These are phyloP conservation scores for Asobara japonica DNA, from an alignment of 1,140 invertebrate species.

Conservation along the genomic window DNA sequence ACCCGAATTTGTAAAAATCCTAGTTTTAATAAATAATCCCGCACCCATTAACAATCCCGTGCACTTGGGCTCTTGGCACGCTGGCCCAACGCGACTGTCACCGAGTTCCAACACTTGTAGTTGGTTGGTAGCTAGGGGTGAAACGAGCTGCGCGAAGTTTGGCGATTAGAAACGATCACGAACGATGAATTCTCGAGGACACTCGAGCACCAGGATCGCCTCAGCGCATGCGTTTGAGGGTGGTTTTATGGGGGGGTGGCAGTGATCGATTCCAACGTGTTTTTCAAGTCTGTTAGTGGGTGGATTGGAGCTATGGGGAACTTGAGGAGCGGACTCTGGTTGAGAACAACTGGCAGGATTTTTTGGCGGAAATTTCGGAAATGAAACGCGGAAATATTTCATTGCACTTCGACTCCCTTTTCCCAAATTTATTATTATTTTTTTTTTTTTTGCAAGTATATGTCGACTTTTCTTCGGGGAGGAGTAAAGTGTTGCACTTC, in stretches of 20 bases:
- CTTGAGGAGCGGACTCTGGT: background rate
- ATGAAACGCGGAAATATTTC: too few relatives aligned
- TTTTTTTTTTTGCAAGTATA: too few relatives aligned
- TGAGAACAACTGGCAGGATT: background rate
- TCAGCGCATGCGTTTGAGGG: background rate
- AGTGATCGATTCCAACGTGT: background rate
- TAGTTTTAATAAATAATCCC: too few relatives aligned
- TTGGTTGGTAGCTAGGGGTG: background rate
- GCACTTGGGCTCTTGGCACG: background rate
- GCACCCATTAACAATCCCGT: background rate
- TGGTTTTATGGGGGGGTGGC: background rate
- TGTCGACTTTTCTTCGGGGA: too few relatives aligned
- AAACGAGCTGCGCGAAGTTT: background rate
- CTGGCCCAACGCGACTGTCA: background rate
- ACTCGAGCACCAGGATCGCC: background rate
- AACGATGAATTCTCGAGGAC: conserved; percentile 1
- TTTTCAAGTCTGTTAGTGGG: background rate
- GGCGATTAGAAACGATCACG: too few relatives aligned
- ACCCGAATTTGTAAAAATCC: too few relatives aligned
- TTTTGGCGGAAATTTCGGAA: too few relatives aligned
- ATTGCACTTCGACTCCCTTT: too few relatives aligned
- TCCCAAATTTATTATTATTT: too few relatives aligned
- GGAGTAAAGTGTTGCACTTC: too few relatives aligned
- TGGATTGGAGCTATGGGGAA: background rate
- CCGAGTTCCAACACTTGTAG: background rate